Conservation (phyloP, 2,797 vertebrate species). For the Coccyzus lansbergi region DNA sequence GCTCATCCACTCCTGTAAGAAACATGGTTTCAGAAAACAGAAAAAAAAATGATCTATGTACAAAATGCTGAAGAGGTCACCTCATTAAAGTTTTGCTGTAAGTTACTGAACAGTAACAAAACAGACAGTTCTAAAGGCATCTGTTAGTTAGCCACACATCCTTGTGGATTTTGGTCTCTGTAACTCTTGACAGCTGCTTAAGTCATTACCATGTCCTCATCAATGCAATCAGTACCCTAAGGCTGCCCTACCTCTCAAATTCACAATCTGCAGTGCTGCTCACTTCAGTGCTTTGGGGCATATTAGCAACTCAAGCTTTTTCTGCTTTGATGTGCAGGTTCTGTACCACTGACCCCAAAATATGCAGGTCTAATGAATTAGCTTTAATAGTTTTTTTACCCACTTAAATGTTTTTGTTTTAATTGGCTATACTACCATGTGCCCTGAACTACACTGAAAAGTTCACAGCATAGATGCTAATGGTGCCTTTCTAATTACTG, state of each 20-base stretch:
- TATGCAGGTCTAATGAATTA: slow-evolving; percentile 80
- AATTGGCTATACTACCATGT: slow-evolving; percentile 78
- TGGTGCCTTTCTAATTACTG: slow-evolving; percentile 80
- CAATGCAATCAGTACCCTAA: slow-evolving; percentile 70
- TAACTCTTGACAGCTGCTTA: slow-evolving; percentile 63
- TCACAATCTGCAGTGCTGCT: slow-evolving; percentile 62
- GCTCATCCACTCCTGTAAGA: neutral
- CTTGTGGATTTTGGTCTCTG: slow-evolving; percentile 48
- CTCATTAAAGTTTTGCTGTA: slow-evolving; percentile 47
- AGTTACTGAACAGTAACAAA: slow-evolving; percentile 52
- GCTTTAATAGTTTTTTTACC: slow-evolving; percentile 78
- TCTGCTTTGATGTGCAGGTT: slow-evolving; percentile 77
- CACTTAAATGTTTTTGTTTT: slow-evolving; percentile 81
- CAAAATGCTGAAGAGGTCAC: slow-evolving; percentile 20
- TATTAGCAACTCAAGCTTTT: slow-evolving; percentile 72
- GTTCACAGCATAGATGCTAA: slow-evolving; percentile 79
- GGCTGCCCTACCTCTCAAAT: slow-evolving; percentile 60
- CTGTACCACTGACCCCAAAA: slow-evolving; percentile 76
- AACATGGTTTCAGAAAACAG: slow-evolving; percentile 4
- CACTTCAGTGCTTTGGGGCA: slow-evolving; percentile 71
- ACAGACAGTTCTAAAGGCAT: slow-evolving; percentile 57
- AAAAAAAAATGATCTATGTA: neutral
- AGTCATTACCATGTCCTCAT: slow-evolving; percentile 67
- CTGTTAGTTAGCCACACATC: slow-evolving; percentile 46
- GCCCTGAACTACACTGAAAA: slow-evolving; percentile 79